Base-by-base conservation (phyloP, 2,797 vertebrate genomes). In the Synanceia verrucosa region DNA sequence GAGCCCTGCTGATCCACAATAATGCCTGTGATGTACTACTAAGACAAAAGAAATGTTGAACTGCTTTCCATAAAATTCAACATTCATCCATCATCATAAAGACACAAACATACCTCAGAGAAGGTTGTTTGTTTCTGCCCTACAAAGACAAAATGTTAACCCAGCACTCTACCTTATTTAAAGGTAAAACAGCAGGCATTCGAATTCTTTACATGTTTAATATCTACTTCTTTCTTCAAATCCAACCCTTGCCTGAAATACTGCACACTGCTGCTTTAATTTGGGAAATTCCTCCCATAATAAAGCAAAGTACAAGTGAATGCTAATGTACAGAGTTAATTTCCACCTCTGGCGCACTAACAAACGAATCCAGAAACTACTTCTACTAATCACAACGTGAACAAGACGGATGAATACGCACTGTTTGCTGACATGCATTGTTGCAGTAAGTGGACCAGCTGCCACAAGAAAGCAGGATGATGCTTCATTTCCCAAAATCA, bases 11-110 rank as follows among this genome's bases (percentile, higher is more conserved):
- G 33, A 83, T 58, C 44, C 65, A 55, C 68, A 24, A 9, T 59
- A 3, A 71, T 68, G 52, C 76, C 41, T 41, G 33, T 34, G 53
- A 7, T 58, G 12, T 13, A 41, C 44, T 19, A 50, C 5, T 43
- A 37, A 73, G 34, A 55, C 47, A 63, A 67, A 68, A 36, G 31
- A 56, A 28, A 24, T 16, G 60, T 46, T 23, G 9, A 21, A 29
- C 23, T 65, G 39, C 48, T 69, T 78, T 60, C 70, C 52, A 76
- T 59, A 61, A 70, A 57, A 28, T 19, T 8, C 58, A 37, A 44
- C 55, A 13, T 1, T 80, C 76, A 76, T 85, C 65, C 24, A 56
- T 86, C 84, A 77, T 61, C 67, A 57, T 64, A 36, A 81, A 70
- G 43, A 73, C 72, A 63, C 28, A 56, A 34, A 28, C 26, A 37